Conservation (phyloP, 2,888 invertebrate species). For the Meiosimyza decipiens region DNA sequence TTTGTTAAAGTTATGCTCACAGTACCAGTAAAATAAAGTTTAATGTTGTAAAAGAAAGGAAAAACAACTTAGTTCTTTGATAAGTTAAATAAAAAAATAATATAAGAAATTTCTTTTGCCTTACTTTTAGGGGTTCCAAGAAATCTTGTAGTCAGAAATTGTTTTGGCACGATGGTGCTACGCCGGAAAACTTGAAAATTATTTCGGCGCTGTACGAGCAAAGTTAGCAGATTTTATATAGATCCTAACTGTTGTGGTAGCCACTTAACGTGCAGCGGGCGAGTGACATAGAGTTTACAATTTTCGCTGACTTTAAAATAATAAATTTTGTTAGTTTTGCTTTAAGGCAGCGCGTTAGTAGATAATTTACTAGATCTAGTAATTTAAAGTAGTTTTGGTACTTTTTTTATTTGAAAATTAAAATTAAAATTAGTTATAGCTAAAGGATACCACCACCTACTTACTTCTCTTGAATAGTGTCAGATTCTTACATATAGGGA, state of each 20-base stretch:
- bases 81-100: slow-evolving; percentile 21
- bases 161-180: slow-evolving; percentile 16
- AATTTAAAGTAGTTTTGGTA: no score
- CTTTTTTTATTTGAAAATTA: no score
- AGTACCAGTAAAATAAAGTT: slow-evolving; percentile 6
- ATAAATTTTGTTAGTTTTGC: no score
- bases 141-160: slow-evolving; percentile 11
- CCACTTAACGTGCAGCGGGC: neutral
- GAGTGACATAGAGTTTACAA: no score
- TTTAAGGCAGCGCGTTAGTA: no score
- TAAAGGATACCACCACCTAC: no score
- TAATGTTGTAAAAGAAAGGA: slow-evolving; percentile 4
- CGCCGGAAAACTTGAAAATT: neutral
- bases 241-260: neutral
- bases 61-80: slow-evolving; percentile 21
- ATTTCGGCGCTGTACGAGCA: neutral
- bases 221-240: neutral
- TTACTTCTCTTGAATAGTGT: no score
- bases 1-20: neutral
- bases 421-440: no score
- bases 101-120: neutral
- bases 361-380: no score
- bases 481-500: no score
- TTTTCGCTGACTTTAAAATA: no score
- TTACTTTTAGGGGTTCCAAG: neutral